phyloP scores from a whole-genome alignment of 2,888 invertebrate genomes.

The Steinernema scapterisci region DNA sequence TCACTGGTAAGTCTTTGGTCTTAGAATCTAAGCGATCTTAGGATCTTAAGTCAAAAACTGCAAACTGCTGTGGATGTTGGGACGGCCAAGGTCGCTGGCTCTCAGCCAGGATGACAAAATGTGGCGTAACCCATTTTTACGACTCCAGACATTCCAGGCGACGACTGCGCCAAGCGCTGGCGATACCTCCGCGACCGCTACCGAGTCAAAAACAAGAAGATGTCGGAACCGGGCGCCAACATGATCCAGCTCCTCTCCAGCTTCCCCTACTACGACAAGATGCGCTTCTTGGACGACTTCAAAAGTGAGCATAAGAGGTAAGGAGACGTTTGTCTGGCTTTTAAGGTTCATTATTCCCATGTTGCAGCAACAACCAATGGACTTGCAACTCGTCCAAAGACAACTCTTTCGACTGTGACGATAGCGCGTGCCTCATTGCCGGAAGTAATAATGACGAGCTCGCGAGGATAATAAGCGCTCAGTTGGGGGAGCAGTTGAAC shows the following conservation, averaged over 20 bases:
- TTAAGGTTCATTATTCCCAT: no score
- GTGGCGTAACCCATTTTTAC: no score
- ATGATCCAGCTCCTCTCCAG: slow-evolving; percentile 15
- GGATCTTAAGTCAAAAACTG: no score
- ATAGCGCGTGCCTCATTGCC: background rate
- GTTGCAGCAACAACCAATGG: slow-evolving; percentile 6
- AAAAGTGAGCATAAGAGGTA: slow-evolving; percentile 18
- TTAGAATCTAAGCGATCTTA: no score
- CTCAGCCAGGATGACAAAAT: no score
- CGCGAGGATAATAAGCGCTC: slow-evolving; percentile 22
- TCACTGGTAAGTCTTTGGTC: background rate
- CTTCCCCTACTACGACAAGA: slow-evolving; percentile 28
- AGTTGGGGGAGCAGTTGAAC: background rate
- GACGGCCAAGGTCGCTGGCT: no score
- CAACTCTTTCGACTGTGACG: slow-evolving; percentile 11
- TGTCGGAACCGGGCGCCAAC: slow-evolving; percentile 5
- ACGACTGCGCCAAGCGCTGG: slow-evolving; percentile 11
- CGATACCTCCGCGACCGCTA: slow-evolving; percentile 20
- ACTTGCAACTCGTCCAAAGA: background rate
- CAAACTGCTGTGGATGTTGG: no score
- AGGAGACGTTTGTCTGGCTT: no score
- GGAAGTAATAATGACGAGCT: slow-evolving; percentile 25
- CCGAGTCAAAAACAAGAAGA: slow-evolving; percentile 12
- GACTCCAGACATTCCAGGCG: background rate
- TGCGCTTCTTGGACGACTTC: slow-evolving; percentile 24